Conservation (phyloP, 2,888 invertebrate species). For the Hydrotaea diabolus region DNA sequence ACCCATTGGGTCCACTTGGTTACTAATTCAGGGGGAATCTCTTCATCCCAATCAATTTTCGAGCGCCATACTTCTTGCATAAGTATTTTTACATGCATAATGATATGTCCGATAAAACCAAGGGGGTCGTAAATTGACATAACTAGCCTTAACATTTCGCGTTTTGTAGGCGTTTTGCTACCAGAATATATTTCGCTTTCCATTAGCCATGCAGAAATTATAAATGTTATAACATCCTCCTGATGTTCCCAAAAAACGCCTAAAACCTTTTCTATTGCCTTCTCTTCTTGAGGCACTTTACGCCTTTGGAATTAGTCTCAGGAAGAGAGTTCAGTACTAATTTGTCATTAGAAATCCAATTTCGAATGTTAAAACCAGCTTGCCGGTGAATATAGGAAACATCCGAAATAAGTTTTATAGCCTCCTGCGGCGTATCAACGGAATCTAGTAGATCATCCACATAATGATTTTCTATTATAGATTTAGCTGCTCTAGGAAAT, state of each 20-base stretch:
- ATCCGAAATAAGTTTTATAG: conserved; percentile 40
- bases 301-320: too few species aligned
- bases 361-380: conserved; percentile 47
- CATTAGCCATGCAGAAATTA: conserved; percentile 25
- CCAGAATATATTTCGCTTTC: conserved; percentile 27
- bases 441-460: conserved; percentile 50
- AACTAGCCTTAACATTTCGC: too few species aligned
- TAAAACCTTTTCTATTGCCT: conserved; percentile 38
- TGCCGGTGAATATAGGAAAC: conserved; percentile 40
- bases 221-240: conserved; percentile 45
- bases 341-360: conserved; percentile 43
- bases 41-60: too few species aligned
- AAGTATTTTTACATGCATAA: too few species aligned
- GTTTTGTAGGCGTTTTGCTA: conserved; percentile 11
- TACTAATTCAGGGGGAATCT: not conserved
- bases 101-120: too few species aligned
- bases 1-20: too few species aligned
- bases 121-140: too few species aligned
- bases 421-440: conserved; percentile 35
- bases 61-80: too few species aligned
- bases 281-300: conserved; percentile 21
- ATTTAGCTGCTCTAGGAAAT: conserved; percentile 8
- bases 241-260: too few species aligned
- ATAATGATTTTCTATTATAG: conserved; percentile 49
- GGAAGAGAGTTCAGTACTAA: too few species aligned